Evolutionary conservation across 2,888 invertebrate genomes (phyloP).

Genomic region (Ormyrus pomaceus): DNA sequence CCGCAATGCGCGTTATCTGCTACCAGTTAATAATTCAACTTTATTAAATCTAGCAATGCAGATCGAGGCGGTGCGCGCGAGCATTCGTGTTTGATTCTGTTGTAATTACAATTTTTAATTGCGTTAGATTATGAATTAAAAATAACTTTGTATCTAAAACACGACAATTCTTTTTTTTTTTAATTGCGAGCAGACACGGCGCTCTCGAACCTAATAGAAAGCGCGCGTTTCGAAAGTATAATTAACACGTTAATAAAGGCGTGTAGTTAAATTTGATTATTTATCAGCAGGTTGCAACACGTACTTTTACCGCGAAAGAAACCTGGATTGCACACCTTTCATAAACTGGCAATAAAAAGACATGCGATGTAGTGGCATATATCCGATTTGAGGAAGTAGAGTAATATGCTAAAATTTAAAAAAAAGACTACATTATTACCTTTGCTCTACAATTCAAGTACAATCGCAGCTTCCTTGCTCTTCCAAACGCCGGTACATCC

Average conservation of each 20-base stretch:
- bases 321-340: slow-evolving; percentile 1
- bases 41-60: too few relatives aligned
- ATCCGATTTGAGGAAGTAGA: too few relatives aligned
- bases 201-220: slow-evolving; percentile 25
- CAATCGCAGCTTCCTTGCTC: too few relatives aligned
- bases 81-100: neutral
- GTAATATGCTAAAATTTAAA: too few relatives aligned
- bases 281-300: slow-evolving; percentile 45
- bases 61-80: too few relatives aligned
- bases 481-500: too few relatives aligned
- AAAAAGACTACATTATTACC: too few relatives aligned
- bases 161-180: slow-evolving; percentile 19
- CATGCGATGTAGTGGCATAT: too few relatives aligned
- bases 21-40: too few relatives aligned
- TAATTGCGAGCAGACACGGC: slow-evolving; percentile 18
- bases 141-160: slow-evolving; percentile 23
- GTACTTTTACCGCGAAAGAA: slow-evolving; percentile 40
- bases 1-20: too few relatives aligned
- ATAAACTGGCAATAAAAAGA: neutral
- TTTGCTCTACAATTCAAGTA: too few relatives aligned
- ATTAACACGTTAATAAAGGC: slow-evolving; percentile 47
- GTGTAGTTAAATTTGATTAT: slow-evolving; percentile 53
- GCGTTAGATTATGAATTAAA: slow-evolving; percentile 3
- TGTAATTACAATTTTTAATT: neutral
- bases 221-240: slow-evolving; percentile 44